Evolutionary conservation across 2,113 vertebrate genomes (phyloP).

Genomic region (Phalacrocorax pelagicus): DNA sequence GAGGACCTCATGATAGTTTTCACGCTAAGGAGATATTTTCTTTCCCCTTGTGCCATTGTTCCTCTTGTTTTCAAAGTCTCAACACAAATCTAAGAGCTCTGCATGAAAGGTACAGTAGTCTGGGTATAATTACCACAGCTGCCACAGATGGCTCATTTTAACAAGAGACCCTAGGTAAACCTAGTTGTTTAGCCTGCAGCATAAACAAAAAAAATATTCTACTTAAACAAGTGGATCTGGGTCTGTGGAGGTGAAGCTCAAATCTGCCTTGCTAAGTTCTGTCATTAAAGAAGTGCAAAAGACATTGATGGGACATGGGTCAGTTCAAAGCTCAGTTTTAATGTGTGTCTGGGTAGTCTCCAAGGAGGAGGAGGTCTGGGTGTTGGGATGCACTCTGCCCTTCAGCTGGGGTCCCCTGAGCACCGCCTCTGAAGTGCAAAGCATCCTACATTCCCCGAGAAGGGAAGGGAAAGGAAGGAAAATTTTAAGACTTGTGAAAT

Average conservation of each 20-base stretch:
- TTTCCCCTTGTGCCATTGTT: constrained; percentile 57
- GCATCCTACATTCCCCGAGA: background rate
- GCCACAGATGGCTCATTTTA: constrained; percentile 79
- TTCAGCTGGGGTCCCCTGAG: background rate
- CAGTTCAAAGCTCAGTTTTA: constrained; percentile 39
- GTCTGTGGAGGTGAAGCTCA: constrained; percentile 59
- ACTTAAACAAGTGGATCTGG: constrained; percentile 71
- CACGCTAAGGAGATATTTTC: constrained; percentile 46
- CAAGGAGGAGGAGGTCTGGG: background rate
- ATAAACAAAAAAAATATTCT: constrained; percentile 78
- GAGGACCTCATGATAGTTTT: constrained; percentile 40
- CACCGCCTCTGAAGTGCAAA: background rate
- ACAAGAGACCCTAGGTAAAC: constrained; percentile 74
- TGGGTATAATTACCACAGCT: constrained; percentile 72
- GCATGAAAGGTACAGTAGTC: constrained; percentile 73
- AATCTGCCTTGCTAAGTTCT: constrained; percentile 63
- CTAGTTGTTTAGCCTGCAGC: constrained; percentile 78
- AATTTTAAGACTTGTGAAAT: background rate
- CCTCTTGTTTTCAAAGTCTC: constrained; percentile 63
- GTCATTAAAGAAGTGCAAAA: constrained; percentile 50
- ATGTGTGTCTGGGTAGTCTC: background rate
- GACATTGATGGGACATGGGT: background rate
- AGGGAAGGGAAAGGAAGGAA: background rate
- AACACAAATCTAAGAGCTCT: constrained; percentile 68
- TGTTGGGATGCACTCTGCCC: background rate